Evolutionary conservation across 2,797 vertebrate species (phyloP), one percentile per base, ranked within the genome.

Genomic region (Etheostoma nigrum): DNA sequence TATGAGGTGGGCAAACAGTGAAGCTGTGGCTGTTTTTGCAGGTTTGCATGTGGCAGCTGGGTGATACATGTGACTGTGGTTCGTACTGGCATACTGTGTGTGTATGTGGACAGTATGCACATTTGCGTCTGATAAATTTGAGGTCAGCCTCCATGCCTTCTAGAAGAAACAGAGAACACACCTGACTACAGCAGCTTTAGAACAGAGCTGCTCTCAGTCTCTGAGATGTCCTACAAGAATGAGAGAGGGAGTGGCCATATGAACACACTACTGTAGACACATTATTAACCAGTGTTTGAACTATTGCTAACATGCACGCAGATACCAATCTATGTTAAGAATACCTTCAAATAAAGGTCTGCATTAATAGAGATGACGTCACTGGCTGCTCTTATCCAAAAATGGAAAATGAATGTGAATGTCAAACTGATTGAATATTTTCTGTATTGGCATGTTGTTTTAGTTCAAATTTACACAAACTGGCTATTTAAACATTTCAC

Each of bases 101-200:
- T 58, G 62, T 45, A 55, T 78, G 57, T 78, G 49, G 71, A 21
- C 58, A 52, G 79, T 89, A 67, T 89, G 88, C 74, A 64, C 2
- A 54, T 86, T 76, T 78, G 81, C 51, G 48, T 86, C 59, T 62
- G 82, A 66, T 84, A 63, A 78, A 27, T 87, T 78, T 85, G 87
- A 88, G 87, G 82, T 83, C 79, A 90, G 86, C 86, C 90, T 89
- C 85, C 94, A 94, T 94, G 94, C 94, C 90, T 90, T 92, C 88
- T 66, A 88, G 82, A 91, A 92, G 86, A 94, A 93, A 89, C 88
- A 90, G 90, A 83, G 68, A 88, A 95, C 95, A 95, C 94, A 96
- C 95, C 95, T 96, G 94, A 93, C 95, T 95, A 95, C 93, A 94
- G 94, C 90, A 94, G 93, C 76, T 89, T 93, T 86, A 94, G 89